phyloP scores from a whole-genome alignment of 2,113 vertebrate genomes.

The Laterallus jamaicensis region DNA sequence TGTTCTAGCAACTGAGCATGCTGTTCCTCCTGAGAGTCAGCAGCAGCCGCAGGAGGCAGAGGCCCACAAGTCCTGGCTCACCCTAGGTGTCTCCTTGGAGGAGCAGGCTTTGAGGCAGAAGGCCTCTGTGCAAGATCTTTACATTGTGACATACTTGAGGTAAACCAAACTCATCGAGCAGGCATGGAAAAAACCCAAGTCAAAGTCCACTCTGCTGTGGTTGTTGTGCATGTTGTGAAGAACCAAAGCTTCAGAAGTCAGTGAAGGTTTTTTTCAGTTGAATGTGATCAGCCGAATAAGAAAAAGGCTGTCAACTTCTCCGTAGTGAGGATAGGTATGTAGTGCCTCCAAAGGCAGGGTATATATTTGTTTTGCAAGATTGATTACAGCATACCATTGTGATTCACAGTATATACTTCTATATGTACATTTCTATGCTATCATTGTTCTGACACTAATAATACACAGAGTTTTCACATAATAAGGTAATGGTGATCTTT shows the following conservation, averaged over 20 bases:
- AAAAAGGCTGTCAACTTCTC: background rate
- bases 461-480: background rate
- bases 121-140: background rate
- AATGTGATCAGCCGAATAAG: background rate
- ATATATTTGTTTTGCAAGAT: background rate
- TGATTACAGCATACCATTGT: background rate
- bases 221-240: accelerated
- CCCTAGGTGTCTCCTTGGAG: accelerated
- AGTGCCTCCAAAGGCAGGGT: background rate
- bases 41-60: background rate
- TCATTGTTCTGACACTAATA: background rate
- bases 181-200: background rate
- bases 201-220: accelerated
- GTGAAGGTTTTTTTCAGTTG: background rate
- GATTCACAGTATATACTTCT: background rate
- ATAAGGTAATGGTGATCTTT: background rate
- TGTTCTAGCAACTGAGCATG: conserved; percentile 8
- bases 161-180: background rate
- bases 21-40: background rate
- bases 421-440: background rate
- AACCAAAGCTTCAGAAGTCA: background rate
- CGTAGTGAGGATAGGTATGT: too few species aligned
- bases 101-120: background rate
- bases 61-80: background rate
- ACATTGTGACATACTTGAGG: background rate